Base-by-base conservation (phyloP, 2,888 invertebrate genomes). In the Eupeodes latifasciatus region DNA sequence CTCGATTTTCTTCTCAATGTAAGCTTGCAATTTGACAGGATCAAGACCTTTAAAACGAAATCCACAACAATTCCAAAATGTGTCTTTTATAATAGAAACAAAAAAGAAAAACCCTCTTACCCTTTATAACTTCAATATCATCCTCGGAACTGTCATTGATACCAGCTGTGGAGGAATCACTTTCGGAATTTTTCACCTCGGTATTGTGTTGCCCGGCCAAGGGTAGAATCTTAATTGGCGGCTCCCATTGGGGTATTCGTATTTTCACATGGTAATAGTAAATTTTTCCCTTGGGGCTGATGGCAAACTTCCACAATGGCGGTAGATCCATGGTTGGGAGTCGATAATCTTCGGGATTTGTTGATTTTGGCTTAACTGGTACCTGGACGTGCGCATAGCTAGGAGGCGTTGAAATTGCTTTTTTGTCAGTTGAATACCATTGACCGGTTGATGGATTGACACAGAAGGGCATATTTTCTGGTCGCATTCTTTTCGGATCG, bases 221-320 rank as follows among this genome's bases (percentile, higher is more conserved):
- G 0, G 91, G 90, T 16, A 90, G 69, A 64, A 91, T 89, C 89
- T 91, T 91, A 14, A 92, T 92, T 9, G 96, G 96, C 47, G 97
- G 97, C 90, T 95, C 94, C 98, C 98, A 98, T 92, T 97, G 97
- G 34, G 97, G 95, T 90, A 96, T 95, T 9, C 97, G 94, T 69
- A 96, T 94, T 92, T 96, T 96, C 2, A 96, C 94, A 93, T 99
- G 98, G 94, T 98, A 99, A 94, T 98, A 99, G 93, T 98, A 99
- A 0, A 96, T 95, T 89, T 98, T 95, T 0, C 98, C 98, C 76
- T 96, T 96, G 4, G 95, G 94, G 92, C 98, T 98, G 86, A 95
- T 95, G 0, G 97, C 97, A 91, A 96, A 96, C 91, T 97, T 97
- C 99, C 99, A 99, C 92, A 96, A 95, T 0, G 96, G 96, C 0